Evolutionary conservation across 1,140 invertebrate species (phyloP).

Genomic region (Drosophila pseudoobscura): DNA sequence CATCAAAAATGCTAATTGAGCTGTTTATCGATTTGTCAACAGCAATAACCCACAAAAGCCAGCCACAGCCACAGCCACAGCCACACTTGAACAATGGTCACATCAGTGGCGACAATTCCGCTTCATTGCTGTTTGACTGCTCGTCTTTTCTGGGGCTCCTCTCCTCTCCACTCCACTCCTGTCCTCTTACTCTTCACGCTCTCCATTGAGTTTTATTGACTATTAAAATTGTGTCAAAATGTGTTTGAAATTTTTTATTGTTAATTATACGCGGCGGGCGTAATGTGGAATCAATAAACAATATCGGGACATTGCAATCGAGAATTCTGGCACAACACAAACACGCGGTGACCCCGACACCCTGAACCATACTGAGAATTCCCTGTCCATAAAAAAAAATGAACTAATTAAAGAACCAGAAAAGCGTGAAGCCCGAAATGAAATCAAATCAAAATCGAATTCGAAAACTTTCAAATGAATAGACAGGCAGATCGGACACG

Average conservation of each 20-base stretch:
- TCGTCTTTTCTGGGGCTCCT: too few species aligned
- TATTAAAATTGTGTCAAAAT: conserved; percentile 82
- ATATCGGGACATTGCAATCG: conserved; percentile 47
- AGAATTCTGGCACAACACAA: conserved; percentile 22
- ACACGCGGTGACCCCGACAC: too few species aligned
- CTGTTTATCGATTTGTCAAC: conserved; percentile 81
- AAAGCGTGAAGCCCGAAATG: conserved; percentile 65
- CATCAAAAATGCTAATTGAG: conserved; percentile 77
- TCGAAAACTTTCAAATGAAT: conserved; percentile 60
- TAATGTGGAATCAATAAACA: conserved; percentile 70
- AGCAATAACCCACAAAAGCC: conserved; percentile 46
- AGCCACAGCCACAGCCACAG: not conserved
- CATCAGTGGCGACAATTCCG: conserved; percentile 46
- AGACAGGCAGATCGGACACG: conserved; percentile 74
- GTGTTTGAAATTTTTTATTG: conserved; percentile 79
- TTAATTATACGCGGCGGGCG: conserved; percentile 61
- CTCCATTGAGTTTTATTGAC: conserved; percentile 64
- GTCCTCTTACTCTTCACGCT: not conserved
- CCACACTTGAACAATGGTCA: conserved; percentile 54
- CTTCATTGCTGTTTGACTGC: conserved; percentile 12
- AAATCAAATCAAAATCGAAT: conserved; percentile 74
- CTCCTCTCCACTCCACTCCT: not conserved
- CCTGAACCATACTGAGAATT: conserved; percentile 8
- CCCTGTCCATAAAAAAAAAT: too few species aligned
- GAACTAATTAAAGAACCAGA: conserved; percentile 43